A percentile compares a stretch with the other conserved stretches of the same genome.
These are phyloP conservation scores for Ecliptopera silaceata DNA, from an alignment of 2,888 invertebrate species.

Conservation along the genomic window DNA sequence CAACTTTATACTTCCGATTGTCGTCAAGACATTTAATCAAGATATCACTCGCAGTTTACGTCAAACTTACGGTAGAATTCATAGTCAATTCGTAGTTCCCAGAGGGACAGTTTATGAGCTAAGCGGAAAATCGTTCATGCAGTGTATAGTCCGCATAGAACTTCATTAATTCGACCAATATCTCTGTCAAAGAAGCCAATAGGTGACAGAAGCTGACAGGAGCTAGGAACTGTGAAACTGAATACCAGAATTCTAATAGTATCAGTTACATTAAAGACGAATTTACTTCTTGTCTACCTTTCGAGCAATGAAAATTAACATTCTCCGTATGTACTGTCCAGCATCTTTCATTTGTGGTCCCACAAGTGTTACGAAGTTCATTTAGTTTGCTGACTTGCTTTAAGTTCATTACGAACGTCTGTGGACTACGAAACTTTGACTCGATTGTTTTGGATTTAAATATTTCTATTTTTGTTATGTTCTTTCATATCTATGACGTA, in stretches of 20 bases:
- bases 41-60: neutral
- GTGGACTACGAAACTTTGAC: slow-evolving; percentile 25
- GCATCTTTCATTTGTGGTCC: neutral
- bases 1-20: slow-evolving; percentile 20
- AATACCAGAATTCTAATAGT: no score
- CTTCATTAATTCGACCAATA: no score
- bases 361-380: slow-evolving; percentile 27
- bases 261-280: neutral
- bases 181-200: no score
- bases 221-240: no score
- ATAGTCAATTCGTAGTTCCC: no score
- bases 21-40: slow-evolving; percentile 5
- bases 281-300: neutral
- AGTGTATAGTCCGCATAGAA: no score
- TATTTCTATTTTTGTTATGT: slow-evolving; percentile 22
- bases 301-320: slow-evolving; percentile 1
- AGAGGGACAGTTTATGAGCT: no score
- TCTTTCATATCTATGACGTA: neutral
- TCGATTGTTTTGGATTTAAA: slow-evolving; percentile 30
- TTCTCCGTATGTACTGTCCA: neutral
- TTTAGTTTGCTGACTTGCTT: slow-evolving; percentile 31
- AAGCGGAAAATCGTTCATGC: no score
- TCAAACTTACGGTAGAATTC: no score
- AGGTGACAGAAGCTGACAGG: no score
- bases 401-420: slow-evolving; percentile 29